Evolutionary conservation across 1,140 invertebrate species (phyloP), one percentile per base, ranked within the genome.

Genomic region (Hirudo medicinalis): DNA sequence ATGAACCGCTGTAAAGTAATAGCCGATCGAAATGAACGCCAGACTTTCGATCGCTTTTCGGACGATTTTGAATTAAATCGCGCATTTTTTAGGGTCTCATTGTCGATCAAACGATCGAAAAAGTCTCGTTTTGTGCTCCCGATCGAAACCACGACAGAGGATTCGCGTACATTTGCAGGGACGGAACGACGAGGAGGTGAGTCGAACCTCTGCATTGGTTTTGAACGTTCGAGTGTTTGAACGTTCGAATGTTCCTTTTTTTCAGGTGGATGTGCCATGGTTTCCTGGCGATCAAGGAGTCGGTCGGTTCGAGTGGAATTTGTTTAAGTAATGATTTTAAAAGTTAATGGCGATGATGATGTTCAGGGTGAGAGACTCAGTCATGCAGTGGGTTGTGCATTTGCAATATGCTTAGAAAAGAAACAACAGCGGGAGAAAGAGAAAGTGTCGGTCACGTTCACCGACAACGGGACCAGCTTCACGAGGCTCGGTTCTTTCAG

Each of bases 91-190:
- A 82, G 81, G 95, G 94, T 36, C 85, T 99, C 67, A 94, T 99
- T 75, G 94, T 99, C 20, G 97, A 99, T 84, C 97, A 99, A 83
- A 99, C 96, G 5, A 99, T 99, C 74, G 97, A 99, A 79, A 99
- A 99, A 82, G 97, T 99, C 0, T 99, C 95, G 4, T 99, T 99
- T 82, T 99, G 97, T 84, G 94, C 97, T 13, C 97, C 97, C 0
- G 97, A 99, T 83, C 86, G 95, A 72, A 97, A 97, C 81, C 91
- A 98, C 78, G 94, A 98, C 76, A 90, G 92, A 75, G 97, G 96
- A 17, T 99, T 99, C 82, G 92, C 91, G 71, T 96, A 91, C 79
- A 91, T 92, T 75, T 92, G 91, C 78, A 86, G 89, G 76, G 90
- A 91, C 80, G 90, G 88, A 11, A 90, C 88, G 17, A 91, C 83